Conservation (phyloP, 2,797 vertebrate genomes). For the Scolopax rusticola region DNA sequence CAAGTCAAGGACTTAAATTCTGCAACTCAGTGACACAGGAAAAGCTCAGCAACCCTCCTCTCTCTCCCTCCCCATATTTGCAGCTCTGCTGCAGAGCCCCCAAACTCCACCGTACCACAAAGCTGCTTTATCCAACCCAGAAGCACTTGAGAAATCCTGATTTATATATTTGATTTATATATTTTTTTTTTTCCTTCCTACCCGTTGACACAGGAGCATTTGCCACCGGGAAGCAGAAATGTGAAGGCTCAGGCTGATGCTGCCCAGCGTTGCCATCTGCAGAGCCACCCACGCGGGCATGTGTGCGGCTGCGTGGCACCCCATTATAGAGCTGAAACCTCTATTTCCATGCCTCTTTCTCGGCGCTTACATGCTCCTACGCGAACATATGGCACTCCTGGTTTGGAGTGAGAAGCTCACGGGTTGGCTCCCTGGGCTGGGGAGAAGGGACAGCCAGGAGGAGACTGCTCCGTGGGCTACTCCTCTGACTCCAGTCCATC, state of each 20-base stretch:
- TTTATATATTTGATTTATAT: background rate
- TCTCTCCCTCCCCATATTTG: too few relatives aligned
- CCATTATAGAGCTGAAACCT: background rate
- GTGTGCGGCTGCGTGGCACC: background rate
- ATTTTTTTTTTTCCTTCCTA: background rate
- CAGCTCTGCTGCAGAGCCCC: background rate
- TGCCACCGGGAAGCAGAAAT: background rate
- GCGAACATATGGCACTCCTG: fast-evolving
- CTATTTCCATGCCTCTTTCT: background rate
- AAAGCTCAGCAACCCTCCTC: background rate
- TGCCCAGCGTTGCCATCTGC: background rate
- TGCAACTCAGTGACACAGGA: fast-evolving
- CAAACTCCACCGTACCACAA: background rate
- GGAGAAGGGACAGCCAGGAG: background rate
- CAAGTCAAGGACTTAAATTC: background rate
- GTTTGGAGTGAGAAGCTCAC: too few relatives aligned
- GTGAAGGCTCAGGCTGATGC: background rate
- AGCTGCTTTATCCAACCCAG: background rate
- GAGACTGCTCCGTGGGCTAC: fast-evolving
- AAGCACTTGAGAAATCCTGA: background rate
- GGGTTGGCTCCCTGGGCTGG: background rate
- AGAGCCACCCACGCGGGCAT: background rate
- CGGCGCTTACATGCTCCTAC: background rate
- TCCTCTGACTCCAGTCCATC: background rate
- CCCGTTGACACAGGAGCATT: fast-evolving